Conservation (phyloP, 2,113 vertebrate genomes). For the Damaliscus lunatus region DNA sequence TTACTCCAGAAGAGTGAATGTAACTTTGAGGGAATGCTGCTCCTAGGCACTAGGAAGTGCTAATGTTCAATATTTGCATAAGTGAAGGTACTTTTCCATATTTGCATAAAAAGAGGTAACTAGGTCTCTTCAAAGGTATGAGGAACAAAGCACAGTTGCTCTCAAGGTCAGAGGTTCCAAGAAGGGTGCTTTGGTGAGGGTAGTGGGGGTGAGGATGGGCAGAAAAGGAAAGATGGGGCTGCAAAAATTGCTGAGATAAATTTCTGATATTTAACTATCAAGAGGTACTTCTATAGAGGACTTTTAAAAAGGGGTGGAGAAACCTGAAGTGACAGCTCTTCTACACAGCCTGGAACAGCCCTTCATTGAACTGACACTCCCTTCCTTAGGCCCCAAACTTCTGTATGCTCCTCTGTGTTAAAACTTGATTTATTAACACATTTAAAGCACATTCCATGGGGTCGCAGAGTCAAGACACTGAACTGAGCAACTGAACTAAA, state of each 20-base stretch:
- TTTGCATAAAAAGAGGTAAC: conserved; percentile 51
- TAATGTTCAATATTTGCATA: conserved; percentile 64
- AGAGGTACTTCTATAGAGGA: neutral
- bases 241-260: neutral
- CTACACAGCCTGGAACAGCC: neutral
- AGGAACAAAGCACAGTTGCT: conserved; percentile 24
- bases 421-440: neutral
- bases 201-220: neutral
- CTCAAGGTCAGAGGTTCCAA: neutral
- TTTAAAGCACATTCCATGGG: neutral
- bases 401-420: neutral
- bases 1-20: conserved; percentile 17
- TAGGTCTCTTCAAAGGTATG: neutral
- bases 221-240: too few species aligned
- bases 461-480: neutral
- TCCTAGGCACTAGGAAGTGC: conserved; percentile 9
- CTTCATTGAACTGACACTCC: neutral
- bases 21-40: conserved; percentile 59
- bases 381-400: neutral
- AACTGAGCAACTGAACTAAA: neutral
- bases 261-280: neutral
- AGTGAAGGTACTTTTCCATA: conserved; percentile 35
- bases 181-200: neutral
- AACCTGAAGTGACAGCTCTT: neutral
- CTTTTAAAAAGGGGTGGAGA: neutral